Conservation (phyloP, 1,140 invertebrate genomes). For the Ips typographus region DNA sequence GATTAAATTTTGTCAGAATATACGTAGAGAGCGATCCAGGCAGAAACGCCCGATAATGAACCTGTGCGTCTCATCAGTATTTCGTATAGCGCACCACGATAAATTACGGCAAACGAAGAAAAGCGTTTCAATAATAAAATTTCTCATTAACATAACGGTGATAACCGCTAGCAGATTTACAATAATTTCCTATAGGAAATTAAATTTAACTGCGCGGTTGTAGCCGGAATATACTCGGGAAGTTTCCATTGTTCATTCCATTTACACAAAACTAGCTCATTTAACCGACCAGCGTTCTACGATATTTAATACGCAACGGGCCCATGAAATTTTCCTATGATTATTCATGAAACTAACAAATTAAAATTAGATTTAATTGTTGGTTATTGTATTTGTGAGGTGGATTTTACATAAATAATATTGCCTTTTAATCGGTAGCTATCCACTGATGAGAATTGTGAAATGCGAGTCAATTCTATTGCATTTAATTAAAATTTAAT, state of each 20-base stretch:
- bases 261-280: slow-evolving; percentile 17
- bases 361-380: slow-evolving; percentile 18
- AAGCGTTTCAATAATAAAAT: neutral
- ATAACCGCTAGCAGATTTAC: slow-evolving; percentile 2
- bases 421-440: no score
- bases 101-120: no score
- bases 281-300: slow-evolving; percentile 8
- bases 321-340: slow-evolving; percentile 14
- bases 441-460: neutral
- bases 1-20: no score
- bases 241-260: slow-evolving; percentile 17
- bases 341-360: slow-evolving; percentile 21
- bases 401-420: neutral
- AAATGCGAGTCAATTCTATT: no score
- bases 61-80: no score
- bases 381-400: neutral
- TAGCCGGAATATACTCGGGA: neutral
- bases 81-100: no score
- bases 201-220: slow-evolving; percentile 1
- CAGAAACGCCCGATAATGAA: no score
- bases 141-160: neutral
- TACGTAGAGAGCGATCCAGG: no score
- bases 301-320: slow-evolving; percentile 8
- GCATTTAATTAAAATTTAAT: no score
- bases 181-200: slow-evolving; percentile 16